Evolutionary conservation across 2,113 vertebrate species (phyloP).

Genomic region (Percopsis transmontana): DNA sequence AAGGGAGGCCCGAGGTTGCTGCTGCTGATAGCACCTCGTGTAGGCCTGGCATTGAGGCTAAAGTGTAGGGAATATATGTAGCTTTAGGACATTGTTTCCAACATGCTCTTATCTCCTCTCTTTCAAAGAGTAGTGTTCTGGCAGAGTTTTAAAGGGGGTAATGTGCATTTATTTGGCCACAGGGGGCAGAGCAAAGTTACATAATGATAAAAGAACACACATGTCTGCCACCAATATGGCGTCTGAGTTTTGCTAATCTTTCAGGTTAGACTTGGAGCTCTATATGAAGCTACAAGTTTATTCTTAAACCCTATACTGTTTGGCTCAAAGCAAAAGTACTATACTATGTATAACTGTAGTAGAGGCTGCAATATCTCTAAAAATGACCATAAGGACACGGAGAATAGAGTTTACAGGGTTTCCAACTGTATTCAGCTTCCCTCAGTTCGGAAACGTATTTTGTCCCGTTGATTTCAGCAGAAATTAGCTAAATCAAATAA

Average conservation of each 20-base stretch:
- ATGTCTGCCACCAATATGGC: no score
- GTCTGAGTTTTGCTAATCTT: no score
- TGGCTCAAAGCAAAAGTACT: background rate
- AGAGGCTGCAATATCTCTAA: constrained; percentile 25
- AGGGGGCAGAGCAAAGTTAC: no score
- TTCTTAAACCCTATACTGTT: no score
- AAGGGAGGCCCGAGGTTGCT: constrained; percentile 15
- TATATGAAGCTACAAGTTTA: no score
- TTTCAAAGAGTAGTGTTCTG: constrained; percentile 30
- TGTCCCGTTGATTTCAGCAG: constrained; percentile 51
- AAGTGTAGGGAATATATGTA: constrained; percentile 50
- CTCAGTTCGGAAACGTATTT: constrained; percentile 37
- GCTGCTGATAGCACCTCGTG: constrained; percentile 36
- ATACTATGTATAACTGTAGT: constrained; percentile 21
- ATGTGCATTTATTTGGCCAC: background rate
- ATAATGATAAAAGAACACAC: no score
- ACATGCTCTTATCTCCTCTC: constrained; percentile 53
- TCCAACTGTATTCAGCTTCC: constrained; percentile 55
- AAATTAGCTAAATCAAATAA: constrained; percentile 61
- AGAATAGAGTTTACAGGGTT: constrained; percentile 39
- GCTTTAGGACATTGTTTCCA: constrained; percentile 53
- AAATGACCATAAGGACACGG: constrained; percentile 21
- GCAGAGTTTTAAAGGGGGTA: constrained; percentile 45
- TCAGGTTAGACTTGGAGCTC: no score
- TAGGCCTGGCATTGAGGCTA: constrained; percentile 50